phyloP scores from a whole-genome alignment of 2,888 invertebrate species.

The Cenopis cana region DNA sequence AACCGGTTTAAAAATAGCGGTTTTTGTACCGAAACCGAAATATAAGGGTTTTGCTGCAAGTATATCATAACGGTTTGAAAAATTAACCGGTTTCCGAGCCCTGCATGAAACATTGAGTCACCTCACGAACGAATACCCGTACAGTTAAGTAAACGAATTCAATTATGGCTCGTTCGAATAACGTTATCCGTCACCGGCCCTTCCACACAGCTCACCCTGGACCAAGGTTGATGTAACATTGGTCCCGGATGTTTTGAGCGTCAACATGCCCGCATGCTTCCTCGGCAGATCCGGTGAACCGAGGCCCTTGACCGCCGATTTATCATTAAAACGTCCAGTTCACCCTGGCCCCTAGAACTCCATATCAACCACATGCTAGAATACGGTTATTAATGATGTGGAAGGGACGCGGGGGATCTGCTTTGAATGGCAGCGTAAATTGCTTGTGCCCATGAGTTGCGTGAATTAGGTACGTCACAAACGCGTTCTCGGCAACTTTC shows the following conservation, averaged over 20 bases:
- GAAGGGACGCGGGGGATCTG: slow-evolving; percentile 59
- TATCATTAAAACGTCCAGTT: slow-evolving; percentile 64
- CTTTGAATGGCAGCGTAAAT: slow-evolving; percentile 68
- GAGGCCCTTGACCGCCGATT: slow-evolving; percentile 68
- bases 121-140: neutral
- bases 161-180: neutral
- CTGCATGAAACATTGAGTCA: neutral
- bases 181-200: neutral
- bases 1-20: too few species aligned
- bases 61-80: too few species aligned
- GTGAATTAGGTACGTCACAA: slow-evolving; percentile 65
- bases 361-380: slow-evolving; percentile 39
- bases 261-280: slow-evolving; percentile 68
- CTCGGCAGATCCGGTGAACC: slow-evolving; percentile 60
- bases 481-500: slow-evolving; percentile 82
- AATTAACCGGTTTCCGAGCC: too few species aligned
- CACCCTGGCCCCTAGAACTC: slow-evolving; percentile 56
- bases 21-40: too few species aligned
- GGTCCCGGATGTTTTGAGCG: slow-evolving; percentile 66
- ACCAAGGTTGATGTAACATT: slow-evolving; percentile 40
- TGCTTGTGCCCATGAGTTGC: slow-evolving; percentile 67
- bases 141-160: slow-evolving; percentile 8
- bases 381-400: slow-evolving; percentile 58
- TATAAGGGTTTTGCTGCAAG: too few species aligned
- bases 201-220: slow-evolving; percentile 1